phyloP scores from a whole-genome alignment of 2,113 vertebrate genomes.

The Symphodus melops region DNA sequence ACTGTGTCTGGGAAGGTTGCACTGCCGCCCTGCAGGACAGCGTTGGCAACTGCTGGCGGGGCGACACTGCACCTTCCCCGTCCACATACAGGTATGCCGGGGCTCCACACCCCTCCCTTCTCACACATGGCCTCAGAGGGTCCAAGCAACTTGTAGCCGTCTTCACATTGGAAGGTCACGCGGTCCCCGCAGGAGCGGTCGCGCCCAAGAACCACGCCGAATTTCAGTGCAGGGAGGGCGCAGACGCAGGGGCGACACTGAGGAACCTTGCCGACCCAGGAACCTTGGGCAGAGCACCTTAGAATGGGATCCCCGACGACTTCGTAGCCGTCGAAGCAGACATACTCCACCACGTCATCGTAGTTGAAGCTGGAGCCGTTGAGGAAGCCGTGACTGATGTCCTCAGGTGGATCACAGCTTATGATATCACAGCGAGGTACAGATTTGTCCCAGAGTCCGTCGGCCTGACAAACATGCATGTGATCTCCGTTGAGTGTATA shows the following conservation, averaged over 20 bases:
- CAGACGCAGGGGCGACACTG: slow-evolving; percentile 90
- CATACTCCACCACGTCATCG: slow-evolving; percentile 87
- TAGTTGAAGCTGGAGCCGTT: slow-evolving; percentile 91
- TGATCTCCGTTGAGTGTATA: slow-evolving; percentile 84
- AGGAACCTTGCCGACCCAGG: slow-evolving; percentile 89
- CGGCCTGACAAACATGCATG: slow-evolving; percentile 82
- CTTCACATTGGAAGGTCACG: slow-evolving; percentile 86
- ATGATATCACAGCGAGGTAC: slow-evolving; percentile 86
- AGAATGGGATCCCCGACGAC: slow-evolving; percentile 86
- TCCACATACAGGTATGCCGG: slow-evolving; percentile 88
- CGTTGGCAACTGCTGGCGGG: slow-evolving; percentile 88
- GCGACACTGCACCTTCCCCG: slow-evolving; percentile 85
- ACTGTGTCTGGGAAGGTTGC: slow-evolving; percentile 84
- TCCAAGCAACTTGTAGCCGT: slow-evolving; percentile 89
- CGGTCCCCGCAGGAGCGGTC: slow-evolving; percentile 87
- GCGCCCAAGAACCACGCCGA: slow-evolving; percentile 81
- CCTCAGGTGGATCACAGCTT: slow-evolving; percentile 90
- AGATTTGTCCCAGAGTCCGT: slow-evolving; percentile 89
- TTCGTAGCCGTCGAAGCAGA: slow-evolving; percentile 92
- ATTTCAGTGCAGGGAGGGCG: slow-evolving; percentile 82
- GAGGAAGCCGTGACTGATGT: slow-evolving; percentile 90
- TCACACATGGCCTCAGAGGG: slow-evolving; percentile 88
- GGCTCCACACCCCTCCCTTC: slow-evolving; percentile 89
- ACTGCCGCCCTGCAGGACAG: slow-evolving; percentile 86
- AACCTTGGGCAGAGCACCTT: slow-evolving; percentile 87